These are phyloP conservation scores for Nasonovia ribisnigri DNA, from an alignment of 2,888 invertebrate species.

Conservation along the genomic window DNA sequence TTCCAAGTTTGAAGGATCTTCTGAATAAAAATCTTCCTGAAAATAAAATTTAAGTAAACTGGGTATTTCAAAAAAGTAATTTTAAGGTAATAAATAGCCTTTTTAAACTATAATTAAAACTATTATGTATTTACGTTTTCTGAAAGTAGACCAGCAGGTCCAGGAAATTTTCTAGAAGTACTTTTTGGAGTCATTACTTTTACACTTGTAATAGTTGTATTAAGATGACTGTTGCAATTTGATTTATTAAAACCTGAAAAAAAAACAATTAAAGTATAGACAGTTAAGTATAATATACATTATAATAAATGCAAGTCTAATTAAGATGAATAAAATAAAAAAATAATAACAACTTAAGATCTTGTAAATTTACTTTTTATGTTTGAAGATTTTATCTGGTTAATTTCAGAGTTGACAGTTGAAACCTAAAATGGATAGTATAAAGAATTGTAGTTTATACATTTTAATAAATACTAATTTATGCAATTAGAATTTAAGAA, in stretches of 20 bases:
- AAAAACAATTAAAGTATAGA: not conserved
- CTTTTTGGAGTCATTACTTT: conserved; percentile 38
- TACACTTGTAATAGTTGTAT: conserved; percentile 53
- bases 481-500: too few relatives aligned
- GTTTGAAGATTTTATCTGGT: not conserved
- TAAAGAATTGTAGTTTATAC: not conserved
- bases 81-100: not conserved
- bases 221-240: not conserved
- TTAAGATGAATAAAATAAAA: not conserved
- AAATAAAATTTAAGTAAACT: not conserved
- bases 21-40: conserved; percentile 40
- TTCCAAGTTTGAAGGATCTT: conserved; percentile 51
- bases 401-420: not conserved
- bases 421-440: not conserved
- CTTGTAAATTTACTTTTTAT: conserved; percentile 37
- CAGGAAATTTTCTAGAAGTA: conserved; percentile 71
- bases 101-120: not conserved
- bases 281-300: not conserved
- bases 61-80: not conserved
- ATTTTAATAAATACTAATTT: not conserved
- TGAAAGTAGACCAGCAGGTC: conserved; percentile 72
- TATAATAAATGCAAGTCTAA: not conserved
- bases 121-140: conserved; percentile 68
- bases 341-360: not conserved
- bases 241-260: conserved; percentile 42